These are phyloP conservation scores for Helogale parvula DNA, from an alignment of 2,113 vertebrate species.

Conservation along the genomic window DNA sequence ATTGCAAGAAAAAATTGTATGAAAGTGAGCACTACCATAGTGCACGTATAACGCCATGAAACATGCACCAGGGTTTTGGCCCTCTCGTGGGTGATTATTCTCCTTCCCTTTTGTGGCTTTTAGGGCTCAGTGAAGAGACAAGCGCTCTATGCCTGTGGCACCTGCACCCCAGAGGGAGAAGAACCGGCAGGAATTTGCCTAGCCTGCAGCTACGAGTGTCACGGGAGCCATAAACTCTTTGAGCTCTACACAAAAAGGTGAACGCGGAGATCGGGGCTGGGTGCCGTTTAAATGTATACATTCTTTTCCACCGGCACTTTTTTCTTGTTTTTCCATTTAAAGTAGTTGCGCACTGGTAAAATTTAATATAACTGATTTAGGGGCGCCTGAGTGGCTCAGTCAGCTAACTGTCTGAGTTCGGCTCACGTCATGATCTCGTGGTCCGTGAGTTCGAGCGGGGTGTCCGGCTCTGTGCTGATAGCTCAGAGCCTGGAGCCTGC, in stretches of 20 bases:
- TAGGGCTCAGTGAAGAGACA: conserved; percentile 96
- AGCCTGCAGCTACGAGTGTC: conserved; percentile 95
- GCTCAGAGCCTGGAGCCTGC: too few species aligned
- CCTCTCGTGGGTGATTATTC: neutral
- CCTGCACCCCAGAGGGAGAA: conserved; percentile 90
- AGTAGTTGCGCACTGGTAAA: neutral
- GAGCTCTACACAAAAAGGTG: conserved; percentile 98
- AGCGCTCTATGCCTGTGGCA: conserved; percentile 94
- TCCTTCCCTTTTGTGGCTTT: conserved; percentile 29
- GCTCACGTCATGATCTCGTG: too few species aligned
- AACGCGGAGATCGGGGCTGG: neutral
- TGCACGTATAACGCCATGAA: neutral
- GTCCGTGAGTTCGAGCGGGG: too few species aligned
- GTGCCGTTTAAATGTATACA: conserved; percentile 25
- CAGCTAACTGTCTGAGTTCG: too few species aligned
- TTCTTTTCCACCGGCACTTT: neutral
- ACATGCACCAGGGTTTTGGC: neutral
- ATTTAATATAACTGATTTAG: neutral
- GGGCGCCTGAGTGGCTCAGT: too few species aligned
- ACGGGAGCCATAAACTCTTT: conserved; percentile 94
- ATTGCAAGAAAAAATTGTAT: conserved; percentile 33
- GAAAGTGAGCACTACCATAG: neutral
- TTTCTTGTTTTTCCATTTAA: conserved; percentile 37
- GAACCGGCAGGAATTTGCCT: conserved; percentile 95
- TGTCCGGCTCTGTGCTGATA: too few species aligned